Conservation (phyloP, 2,797 vertebrate species). For the Oreochromis grahami region DNA sequence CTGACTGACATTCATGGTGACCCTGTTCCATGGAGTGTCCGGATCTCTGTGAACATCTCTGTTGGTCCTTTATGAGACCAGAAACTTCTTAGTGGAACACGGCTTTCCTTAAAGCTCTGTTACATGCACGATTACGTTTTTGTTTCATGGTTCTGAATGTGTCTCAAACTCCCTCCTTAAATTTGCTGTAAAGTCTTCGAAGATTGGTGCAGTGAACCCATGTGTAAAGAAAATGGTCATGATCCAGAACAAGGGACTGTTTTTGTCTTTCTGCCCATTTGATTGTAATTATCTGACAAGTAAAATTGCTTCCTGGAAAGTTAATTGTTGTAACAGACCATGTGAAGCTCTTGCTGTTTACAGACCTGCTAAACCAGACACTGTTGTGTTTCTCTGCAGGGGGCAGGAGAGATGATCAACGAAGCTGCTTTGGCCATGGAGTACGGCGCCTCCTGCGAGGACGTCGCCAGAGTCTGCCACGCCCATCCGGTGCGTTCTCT, state of each 20-base stretch:
- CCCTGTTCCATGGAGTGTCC: neutral
- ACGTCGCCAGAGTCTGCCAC: slow-evolving; percentile 96
- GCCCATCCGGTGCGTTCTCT: slow-evolving; percentile 89
- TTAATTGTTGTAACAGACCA: neutral
- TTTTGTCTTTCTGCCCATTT: rapidly evolving
- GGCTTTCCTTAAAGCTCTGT: neutral
- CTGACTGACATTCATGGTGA: neutral
- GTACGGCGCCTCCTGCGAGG: slow-evolving; percentile 97
- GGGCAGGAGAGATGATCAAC: slow-evolving; percentile 96
- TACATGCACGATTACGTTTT: neutral
- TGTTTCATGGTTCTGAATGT: neutral
- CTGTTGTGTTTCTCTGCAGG: slow-evolving; percentile 67
- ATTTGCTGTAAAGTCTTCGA: neutral
- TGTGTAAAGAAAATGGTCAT: neutral
- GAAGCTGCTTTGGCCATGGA: slow-evolving; percentile 97
- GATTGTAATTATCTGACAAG: neutral
- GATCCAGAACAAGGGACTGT: rapidly evolving
- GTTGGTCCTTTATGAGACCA: neutral
- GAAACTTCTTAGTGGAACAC: neutral
- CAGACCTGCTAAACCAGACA: neutral
- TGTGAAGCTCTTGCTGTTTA: neutral
- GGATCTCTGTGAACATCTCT: neutral
- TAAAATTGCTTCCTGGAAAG: rapidly evolving
- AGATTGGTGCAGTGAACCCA: neutral
- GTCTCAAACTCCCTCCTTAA: neutral